Evolutionary conservation across 2,888 invertebrate genomes (phyloP).

Genomic region (Helleia helle): DNA sequence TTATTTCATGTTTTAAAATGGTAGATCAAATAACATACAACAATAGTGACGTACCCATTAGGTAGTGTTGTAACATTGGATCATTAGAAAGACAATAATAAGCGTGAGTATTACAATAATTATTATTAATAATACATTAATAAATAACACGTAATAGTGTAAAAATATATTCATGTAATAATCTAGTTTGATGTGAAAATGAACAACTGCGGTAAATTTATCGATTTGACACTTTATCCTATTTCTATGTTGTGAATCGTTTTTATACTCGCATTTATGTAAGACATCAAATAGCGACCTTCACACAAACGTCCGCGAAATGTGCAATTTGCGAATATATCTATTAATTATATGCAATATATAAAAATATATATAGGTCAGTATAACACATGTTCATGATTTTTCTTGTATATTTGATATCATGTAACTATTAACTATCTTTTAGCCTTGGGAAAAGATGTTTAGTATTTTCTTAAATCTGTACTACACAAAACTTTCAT

Average conservation of each 20-base stretch:
- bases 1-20: slow-evolving; percentile 59
- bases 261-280: slow-evolving; percentile 39
- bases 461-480: not conserved
- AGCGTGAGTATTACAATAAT: slow-evolving; percentile 35
- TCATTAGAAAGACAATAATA: slow-evolving; percentile 39
- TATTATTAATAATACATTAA: not conserved
- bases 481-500: too few species aligned
- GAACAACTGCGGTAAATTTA: slow-evolving; percentile 75
- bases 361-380: slow-evolving; percentile 4
- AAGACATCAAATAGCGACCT: slow-evolving; percentile 19
- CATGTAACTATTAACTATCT: too few species aligned
- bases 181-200: slow-evolving; percentile 26
- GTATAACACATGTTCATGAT: not conserved
- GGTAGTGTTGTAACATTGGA: slow-evolving; percentile 48
- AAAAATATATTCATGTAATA: not conserved
- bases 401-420: not conserved
- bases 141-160: slow-evolving; percentile 2
- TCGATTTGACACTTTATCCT: slow-evolving; percentile 62
- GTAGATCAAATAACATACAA: slow-evolving; percentile 39
- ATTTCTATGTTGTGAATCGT: slow-evolving; percentile 44
- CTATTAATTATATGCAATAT: too few species aligned
- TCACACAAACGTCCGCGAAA: not conserved
- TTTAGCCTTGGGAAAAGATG: not conserved
- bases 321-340: not conserved
- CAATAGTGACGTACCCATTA: slow-evolving; percentile 53